Evolutionary conservation across 2,888 invertebrate species (phyloP).

Genomic region (Agrotis segetum): DNA sequence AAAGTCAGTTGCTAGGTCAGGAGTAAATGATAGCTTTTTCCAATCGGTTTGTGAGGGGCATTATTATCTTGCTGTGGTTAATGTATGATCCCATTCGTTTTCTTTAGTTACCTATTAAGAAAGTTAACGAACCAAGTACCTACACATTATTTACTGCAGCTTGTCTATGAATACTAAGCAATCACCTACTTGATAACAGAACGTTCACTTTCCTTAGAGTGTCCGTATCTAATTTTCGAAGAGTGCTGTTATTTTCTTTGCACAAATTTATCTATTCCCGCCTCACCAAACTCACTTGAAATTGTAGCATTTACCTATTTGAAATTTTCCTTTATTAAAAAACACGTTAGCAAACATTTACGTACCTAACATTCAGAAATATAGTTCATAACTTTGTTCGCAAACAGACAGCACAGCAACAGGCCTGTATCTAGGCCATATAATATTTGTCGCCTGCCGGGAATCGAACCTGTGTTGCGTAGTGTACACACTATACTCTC

Average conservation of each 20-base stretch:
- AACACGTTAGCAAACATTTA: too few species aligned
- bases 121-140: too few species aligned
- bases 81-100: not conserved
- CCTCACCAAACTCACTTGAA: not conserved
- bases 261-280: too few species aligned
- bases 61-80: conserved; percentile 23
- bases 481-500: too few species aligned
- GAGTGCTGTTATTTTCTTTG: not conserved
- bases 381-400: too few species aligned
- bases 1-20: conserved; percentile 85
- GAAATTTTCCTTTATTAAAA: not conserved
- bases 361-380: too few species aligned
- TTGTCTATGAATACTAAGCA: conserved; percentile 10
- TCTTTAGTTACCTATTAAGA: not conserved
- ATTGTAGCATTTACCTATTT: not conserved
- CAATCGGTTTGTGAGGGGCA: conserved; percentile 58
- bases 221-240: not conserved
- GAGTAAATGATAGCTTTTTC: conserved; percentile 66
- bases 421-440: too few species aligned
- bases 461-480: too few species aligned
- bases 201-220: conserved; percentile 18
- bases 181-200: conserved; percentile 11
- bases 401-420: too few species aligned
- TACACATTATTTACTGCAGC: not conserved
- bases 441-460: too few species aligned